Evolutionary conservation across 2,888 invertebrate species (phyloP).

Genomic region (Lumbricus terrestris): DNA sequence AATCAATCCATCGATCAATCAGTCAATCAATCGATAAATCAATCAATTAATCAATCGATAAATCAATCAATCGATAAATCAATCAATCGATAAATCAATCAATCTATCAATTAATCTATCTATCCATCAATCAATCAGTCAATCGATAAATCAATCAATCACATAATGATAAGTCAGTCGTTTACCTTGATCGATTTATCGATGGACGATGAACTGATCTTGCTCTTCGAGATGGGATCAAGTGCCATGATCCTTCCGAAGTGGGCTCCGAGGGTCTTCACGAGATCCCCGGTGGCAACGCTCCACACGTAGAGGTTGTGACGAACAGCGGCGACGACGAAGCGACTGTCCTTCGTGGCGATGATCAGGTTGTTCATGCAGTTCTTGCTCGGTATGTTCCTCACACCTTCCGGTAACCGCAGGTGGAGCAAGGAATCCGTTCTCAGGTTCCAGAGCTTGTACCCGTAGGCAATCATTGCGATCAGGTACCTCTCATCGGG

Average conservation of each 20-base stretch:
- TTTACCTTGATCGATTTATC: conserved; percentile 95
- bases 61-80: too few relatives aligned
- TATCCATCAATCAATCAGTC: too few relatives aligned
- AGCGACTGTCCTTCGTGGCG: conserved; percentile 62
- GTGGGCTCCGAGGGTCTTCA: conserved; percentile 92
- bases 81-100: too few relatives aligned
- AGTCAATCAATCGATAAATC: too few relatives aligned
- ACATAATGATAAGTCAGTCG: too few relatives aligned
- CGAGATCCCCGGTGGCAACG: conserved; percentile 69
- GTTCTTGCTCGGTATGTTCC: conserved; percentile 78
- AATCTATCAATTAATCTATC: too few relatives aligned
- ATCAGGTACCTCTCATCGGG: conserved; percentile 77
- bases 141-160: too few relatives aligned
- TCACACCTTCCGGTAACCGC: conserved; percentile 67
- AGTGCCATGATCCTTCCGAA: conserved; percentile 92
- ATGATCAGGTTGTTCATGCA: conserved; percentile 19
- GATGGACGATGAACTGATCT: conserved; percentile 88
- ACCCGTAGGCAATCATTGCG: conserved; percentile 64
- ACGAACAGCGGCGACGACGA: conserved; percentile 89
- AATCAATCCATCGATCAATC: too few relatives aligned
- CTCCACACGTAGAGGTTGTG: conserved; percentile 95
- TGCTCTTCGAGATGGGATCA: conserved; percentile 71
- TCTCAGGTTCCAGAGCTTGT: conserved; percentile 59
- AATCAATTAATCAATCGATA: too few relatives aligned
- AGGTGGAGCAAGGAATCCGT: conserved; percentile 29